These are phyloP conservation scores for Pyrocoelia pectoralis DNA, from an alignment of 2,888 invertebrate genomes.

Conservation along the genomic window DNA sequence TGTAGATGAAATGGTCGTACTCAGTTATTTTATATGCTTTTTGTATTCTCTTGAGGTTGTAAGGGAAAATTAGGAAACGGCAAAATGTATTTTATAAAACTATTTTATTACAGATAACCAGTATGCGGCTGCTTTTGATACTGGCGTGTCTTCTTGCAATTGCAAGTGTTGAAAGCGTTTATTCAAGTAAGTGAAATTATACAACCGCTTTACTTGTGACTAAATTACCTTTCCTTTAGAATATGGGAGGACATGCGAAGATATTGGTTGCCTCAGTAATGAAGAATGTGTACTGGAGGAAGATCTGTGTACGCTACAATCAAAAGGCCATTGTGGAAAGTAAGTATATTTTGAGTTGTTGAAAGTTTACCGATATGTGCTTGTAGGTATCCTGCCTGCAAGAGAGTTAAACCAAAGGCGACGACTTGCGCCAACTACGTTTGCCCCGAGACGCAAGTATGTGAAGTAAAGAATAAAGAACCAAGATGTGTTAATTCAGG, in stretches of 20 bases:
- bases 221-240: constrained; percentile 63
- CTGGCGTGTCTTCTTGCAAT: not conserved
- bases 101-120: not conserved
- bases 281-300: constrained; percentile 76
- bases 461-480: constrained; percentile 53
- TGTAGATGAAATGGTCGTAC: not conserved
- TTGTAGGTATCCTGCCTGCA: constrained; percentile 57
- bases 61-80: too few species aligned
- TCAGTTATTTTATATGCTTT: not conserved
- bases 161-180: not conserved
- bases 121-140: not conserved
- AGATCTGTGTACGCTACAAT: constrained; percentile 74
- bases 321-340: constrained; percentile 59
- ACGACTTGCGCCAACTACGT: constrained; percentile 53
- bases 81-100: not conserved
- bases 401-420: constrained; percentile 44
- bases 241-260: constrained; percentile 79
- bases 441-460: constrained; percentile 57
- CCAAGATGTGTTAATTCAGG: constrained; percentile 56
- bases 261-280: constrained; percentile 77
- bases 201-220: too few species aligned
- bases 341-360: constrained; percentile 45
- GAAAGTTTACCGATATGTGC: not conserved
- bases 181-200: constrained; percentile 2
- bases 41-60: not conserved